Percentiles rank a stretch among this genome's conserved stretches.
Conservation (phyloP, 2,888 invertebrate genomes). For the Apodemia zela region DNA sequence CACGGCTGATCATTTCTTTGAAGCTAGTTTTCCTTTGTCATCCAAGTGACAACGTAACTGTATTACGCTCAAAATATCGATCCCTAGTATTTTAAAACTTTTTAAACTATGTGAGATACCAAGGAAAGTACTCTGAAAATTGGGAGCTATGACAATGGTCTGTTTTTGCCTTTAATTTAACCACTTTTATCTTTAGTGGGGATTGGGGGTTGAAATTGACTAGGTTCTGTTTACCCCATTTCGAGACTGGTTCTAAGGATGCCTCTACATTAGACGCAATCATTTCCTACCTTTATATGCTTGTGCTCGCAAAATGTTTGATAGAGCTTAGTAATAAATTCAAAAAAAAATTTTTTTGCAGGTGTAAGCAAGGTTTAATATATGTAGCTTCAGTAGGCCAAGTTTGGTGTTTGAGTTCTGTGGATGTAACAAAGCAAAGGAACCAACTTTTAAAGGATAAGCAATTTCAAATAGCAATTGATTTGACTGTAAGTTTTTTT, state of each 20-base stretch:
- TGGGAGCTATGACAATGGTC: too few species aligned
- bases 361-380: constrained; percentile 88
- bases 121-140: too few species aligned
- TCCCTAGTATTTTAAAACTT: too few species aligned
- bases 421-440: constrained; percentile 91
- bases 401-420: constrained; percentile 92
- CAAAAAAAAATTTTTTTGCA: constrained; percentile 48
- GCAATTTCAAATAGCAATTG: constrained; percentile 95
- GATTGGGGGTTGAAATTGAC: too few species aligned
- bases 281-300: neutral
- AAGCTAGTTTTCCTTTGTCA: too few species aligned
- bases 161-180: too few species aligned
- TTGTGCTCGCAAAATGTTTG: neutral
- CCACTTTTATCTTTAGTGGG: too few species aligned
- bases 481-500: constrained; percentile 85
- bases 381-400: constrained; percentile 93
- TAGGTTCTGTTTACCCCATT: neutral
- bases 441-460: constrained; percentile 91
- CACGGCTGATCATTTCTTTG: too few species aligned
- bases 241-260: neutral
- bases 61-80: too few species aligned
- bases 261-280: neutral
- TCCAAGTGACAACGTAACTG: too few species aligned
- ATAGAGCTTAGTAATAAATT: neutral
- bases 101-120: too few species aligned